Evolutionary conservation across 1,140 invertebrate genomes (phyloP), one percentile per base, ranked within the genome.

Genomic region (Harpegnathos saltator): DNA sequence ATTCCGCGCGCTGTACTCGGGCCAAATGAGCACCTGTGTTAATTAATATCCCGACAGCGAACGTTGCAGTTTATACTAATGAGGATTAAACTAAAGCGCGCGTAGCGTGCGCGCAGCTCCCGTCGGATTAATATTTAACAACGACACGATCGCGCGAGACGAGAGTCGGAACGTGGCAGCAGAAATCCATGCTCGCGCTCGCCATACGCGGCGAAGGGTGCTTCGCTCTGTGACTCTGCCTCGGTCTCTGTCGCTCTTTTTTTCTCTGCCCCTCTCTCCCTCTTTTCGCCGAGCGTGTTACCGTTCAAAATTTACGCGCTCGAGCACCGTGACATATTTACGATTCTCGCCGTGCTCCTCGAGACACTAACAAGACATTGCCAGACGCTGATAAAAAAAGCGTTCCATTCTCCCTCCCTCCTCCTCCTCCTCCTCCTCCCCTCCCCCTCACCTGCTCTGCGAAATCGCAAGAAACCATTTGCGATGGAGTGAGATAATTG

Each of bases 261-360:
- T 44, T 0, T 44, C 38, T 44, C 38, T 44, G 0, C 11, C 38
- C 11, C 4, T 44, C 38, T 44, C 38, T 44, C 5, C 29, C 48
- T 58, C 9, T 44, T 44, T 44, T 44, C 38, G 38, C 11, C 38
- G 38, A 44, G 4, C 24, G 17, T 3, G 62, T 56, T 54, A 56
- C 24, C 26, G 19, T 12, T 24, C 50, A 22, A 52, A 77, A 77
- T 77, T 77, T 66, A 77, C n/a, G 26, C 38, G 9, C 38, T 77
- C 29, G 29, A 38, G 24, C 15, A 54, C 38, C 17, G 19, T 77
- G 52, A 77, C 19, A 24, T 66, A 24, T 66, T 77, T 77, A 77
- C 62, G 26, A 56, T 19, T 77, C 7, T 24, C 33, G 29, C 17
- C n/a, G n/a, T 38, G 19, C 17, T 65, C 24, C 19, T 38, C 12